These are phyloP conservation scores for Drosophila bunnanda DNA, from an alignment of 2,888 invertebrate genomes.

Conservation along the genomic window DNA sequence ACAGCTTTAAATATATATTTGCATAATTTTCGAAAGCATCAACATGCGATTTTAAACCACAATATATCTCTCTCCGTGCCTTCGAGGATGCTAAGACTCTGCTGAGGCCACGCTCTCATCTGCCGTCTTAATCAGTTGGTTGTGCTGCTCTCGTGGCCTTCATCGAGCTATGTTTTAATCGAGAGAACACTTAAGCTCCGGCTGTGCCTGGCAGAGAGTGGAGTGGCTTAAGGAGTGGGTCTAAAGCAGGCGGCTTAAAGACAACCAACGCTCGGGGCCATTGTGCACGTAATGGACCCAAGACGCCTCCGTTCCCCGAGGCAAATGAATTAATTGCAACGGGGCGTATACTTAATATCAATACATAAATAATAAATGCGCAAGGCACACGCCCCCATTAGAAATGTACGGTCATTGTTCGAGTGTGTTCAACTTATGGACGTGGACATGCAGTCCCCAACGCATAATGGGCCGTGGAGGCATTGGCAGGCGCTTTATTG, in stretches of 20 bases:
- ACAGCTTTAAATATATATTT: neutral
- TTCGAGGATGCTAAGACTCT: neutral
- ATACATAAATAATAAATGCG: constrained; percentile 71
- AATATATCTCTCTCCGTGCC: too few species aligned
- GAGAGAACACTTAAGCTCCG: constrained; percentile 8
- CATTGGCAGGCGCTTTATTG: constrained; percentile 55
- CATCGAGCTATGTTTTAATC: constrained; percentile 1
- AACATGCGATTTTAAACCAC: neutral
- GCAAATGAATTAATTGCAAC: constrained; percentile 71
- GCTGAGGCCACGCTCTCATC: neutral
- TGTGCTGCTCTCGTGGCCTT: neutral
- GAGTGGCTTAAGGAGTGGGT: constrained; percentile 18
- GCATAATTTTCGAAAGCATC: neutral
- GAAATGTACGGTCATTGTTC: constrained; percentile 33
- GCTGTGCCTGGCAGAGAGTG: constrained; percentile 13
- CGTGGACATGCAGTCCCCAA: constrained; percentile 54
- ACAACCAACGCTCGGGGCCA: constrained; percentile 13
- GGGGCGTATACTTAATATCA: constrained; percentile 62
- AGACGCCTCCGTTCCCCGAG: constrained; percentile 42
- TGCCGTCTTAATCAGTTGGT: neutral
- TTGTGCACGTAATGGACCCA: constrained; percentile 42
- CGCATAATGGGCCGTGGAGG: constrained; percentile 44
- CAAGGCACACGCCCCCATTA: constrained; percentile 36
- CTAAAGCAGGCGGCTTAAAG: constrained; percentile 33
- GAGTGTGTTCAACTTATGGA: constrained; percentile 28